phyloP scores from a whole-genome alignment of 2,113 vertebrate genomes.

The Gallinago media region DNA sequence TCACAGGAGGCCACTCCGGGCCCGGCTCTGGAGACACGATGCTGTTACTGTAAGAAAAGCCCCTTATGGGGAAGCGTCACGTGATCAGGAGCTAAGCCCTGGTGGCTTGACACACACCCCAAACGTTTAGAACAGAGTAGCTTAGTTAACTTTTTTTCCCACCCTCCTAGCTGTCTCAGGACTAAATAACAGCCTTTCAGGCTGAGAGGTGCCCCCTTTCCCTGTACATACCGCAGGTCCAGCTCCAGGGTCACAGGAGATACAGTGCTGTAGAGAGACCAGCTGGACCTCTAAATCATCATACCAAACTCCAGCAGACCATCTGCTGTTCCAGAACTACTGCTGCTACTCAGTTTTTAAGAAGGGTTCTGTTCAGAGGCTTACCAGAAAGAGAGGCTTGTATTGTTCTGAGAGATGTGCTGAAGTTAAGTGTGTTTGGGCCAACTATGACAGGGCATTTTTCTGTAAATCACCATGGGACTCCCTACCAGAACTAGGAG shows the following conservation, averaged over 20 bases:
- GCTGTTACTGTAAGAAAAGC: not conserved
- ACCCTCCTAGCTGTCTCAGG: not conserved
- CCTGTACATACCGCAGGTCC: not conserved
- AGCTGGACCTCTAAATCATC: not conserved
- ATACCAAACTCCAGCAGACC: not conserved
- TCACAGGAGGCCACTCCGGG: not conserved
- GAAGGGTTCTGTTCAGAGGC: not conserved
- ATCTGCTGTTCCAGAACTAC: not conserved
- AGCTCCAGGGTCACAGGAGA: not conserved
- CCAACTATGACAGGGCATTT: not conserved
- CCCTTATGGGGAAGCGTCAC: not conserved
- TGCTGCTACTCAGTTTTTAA: not conserved
- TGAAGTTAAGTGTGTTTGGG: not conserved
- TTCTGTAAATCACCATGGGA: not conserved
- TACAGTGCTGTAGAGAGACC: not conserved
- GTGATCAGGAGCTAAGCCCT: not conserved
- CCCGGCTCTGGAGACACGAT: not conserved
- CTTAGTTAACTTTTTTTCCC: not conserved
- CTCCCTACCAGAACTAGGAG: not conserved
- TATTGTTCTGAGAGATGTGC: not conserved
- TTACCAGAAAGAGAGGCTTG: not conserved
- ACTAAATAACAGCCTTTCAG: not conserved
- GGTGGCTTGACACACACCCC: not conserved
- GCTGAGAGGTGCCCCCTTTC: not conserved
- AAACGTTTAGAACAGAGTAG: not conserved